These are phyloP conservation scores for Apamea sordens DNA, from an alignment of 2,888 invertebrate species.

Conservation along the genomic window DNA sequence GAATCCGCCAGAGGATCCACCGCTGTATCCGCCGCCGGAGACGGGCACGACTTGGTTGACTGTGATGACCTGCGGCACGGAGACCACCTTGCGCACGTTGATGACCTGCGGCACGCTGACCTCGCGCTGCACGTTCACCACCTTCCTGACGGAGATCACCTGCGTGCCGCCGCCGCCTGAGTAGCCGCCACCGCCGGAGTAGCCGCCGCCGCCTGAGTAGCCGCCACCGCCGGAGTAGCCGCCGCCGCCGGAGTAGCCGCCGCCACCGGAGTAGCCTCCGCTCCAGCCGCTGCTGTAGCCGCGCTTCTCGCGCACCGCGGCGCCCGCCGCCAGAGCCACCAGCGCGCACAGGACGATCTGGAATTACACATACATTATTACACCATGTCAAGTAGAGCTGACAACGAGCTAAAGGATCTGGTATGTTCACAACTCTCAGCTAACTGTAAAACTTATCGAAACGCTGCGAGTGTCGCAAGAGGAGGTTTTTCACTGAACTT, in stretches of 20 bases:
- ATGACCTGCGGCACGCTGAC: slow-evolving; percentile 74
- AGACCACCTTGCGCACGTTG: slow-evolving; percentile 75
- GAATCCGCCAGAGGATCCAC: not conserved
- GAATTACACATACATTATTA: slow-evolving; percentile 20
- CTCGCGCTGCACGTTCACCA: slow-evolving; percentile 74
- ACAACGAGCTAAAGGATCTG: not conserved
- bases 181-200: not conserved
- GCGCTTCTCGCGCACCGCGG: slow-evolving; percentile 57
- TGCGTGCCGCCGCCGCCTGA: slow-evolving; percentile 58
- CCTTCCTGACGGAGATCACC: slow-evolving; percentile 72
- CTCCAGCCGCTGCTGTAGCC: slow-evolving; percentile 54
- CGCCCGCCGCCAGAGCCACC: slow-evolving; percentile 49
- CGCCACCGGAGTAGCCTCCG: slow-evolving; percentile 14
- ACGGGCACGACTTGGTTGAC: slow-evolving; percentile 74
- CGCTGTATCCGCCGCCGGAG: slow-evolving; percentile 52
- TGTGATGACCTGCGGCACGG: slow-evolving; percentile 78
- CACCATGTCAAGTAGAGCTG: not conserved
- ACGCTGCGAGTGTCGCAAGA: slow-evolving; percentile 28
- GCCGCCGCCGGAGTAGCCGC: not conserved
- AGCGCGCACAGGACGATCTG: slow-evolving; percentile 51
- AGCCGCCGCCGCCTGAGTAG: slow-evolving; percentile 11
- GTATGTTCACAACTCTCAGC: not conserved
- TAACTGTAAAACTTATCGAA: slow-evolving; percentile 26
- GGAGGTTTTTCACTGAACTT: not conserved
- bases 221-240: not conserved